Evolutionary conservation across 1,140 invertebrate genomes (phyloP), one percentile per base, ranked within the genome.

Genomic region (Lycorma delicatula): DNA sequence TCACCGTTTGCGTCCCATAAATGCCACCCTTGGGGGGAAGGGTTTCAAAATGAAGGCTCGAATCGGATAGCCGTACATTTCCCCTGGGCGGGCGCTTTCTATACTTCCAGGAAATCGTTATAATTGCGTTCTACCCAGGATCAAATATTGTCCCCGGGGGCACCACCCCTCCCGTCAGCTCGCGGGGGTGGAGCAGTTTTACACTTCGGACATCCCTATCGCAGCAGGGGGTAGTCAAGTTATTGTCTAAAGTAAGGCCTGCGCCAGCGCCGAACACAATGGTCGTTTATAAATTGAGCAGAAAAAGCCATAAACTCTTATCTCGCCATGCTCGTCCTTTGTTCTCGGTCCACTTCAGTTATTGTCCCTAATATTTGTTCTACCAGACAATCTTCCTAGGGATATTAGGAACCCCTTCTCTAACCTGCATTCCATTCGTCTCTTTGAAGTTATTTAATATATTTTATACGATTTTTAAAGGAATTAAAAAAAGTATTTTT

Each of bases 221-320:
- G n/a, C n/a, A n/a, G n/a, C n/a, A n/a, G n/a, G n/a, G n/a, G n/a
- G n/a, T n/a, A n/a, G n/a, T n/a, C n/a, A n/a, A n/a, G n/a, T n/a
- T n/a, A n/a, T n/a, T n/a, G n/a, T n/a, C n/a, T n/a, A n/a, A n/a
- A n/a, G n/a, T n/a, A n/a, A n/a, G n/a, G n/a, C n/a, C n/a, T n/a
- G n/a, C n/a, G n/a, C n/a, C n/a, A n/a, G n/a, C n/a, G n/a, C n/a
- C n/a, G n/a, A n/a, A 20, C 36, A 41, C 36, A 41, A 41, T 41
- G 20, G 36, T 20, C n/a, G n/a, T 41, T 41, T 41, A 41, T 41
- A 41, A 41, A 41, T 41, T 41, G 36, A 41, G 36, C 36, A 41
- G 36, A 41, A 41, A 41, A 41, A 41, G 36, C 36, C 20, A 41
- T 41, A 41, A 41, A 41, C 36, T 41, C 36, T 41, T 41, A 41